Evolutionary conservation across 2,888 invertebrate genomes (phyloP).

Genomic region (Lamproptera curius): DNA sequence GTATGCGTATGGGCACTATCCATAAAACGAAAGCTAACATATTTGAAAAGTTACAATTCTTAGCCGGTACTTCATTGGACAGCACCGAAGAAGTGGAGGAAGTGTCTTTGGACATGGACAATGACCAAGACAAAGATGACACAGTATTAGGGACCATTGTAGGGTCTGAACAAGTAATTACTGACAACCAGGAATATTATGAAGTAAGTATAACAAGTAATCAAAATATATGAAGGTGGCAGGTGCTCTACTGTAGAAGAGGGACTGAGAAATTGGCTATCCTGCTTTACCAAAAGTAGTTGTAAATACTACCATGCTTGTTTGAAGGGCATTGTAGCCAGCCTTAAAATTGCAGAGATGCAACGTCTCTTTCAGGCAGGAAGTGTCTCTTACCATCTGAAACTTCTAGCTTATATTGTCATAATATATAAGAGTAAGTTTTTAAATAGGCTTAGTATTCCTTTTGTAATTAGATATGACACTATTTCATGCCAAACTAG

Average conservation of each 20-base stretch:
- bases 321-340: too few species aligned
- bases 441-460: too few species aligned
- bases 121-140: slow-evolving; percentile 26
- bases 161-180: slow-evolving; percentile 56
- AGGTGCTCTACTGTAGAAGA: slow-evolving; percentile 48
- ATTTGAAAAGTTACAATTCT: slow-evolving; percentile 59
- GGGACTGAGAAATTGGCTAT: too few species aligned
- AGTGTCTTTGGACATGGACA: slow-evolving; percentile 27
- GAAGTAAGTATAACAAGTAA: slow-evolving; percentile 42
- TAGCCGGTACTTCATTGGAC: slow-evolving; percentile 41
- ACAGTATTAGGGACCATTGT: slow-evolving; percentile 23
- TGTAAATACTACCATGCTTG: too few species aligned
- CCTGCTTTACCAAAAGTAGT: too few species aligned
- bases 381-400: too few species aligned
- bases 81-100: slow-evolving; percentile 29
- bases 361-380: too few species aligned
- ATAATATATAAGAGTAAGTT: too few species aligned
- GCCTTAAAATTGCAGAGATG: too few species aligned
- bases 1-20: slow-evolving; percentile 57
- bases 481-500: too few species aligned
- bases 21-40: slow-evolving; percentile 54
- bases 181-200: slow-evolving; percentile 69
- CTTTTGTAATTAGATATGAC: too few species aligned
- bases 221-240: slow-evolving; percentile 65
- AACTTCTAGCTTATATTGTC: too few species aligned